Conservation (phyloP, 2,888 invertebrate genomes). For the Synanthedon andrenaeformis region DNA sequence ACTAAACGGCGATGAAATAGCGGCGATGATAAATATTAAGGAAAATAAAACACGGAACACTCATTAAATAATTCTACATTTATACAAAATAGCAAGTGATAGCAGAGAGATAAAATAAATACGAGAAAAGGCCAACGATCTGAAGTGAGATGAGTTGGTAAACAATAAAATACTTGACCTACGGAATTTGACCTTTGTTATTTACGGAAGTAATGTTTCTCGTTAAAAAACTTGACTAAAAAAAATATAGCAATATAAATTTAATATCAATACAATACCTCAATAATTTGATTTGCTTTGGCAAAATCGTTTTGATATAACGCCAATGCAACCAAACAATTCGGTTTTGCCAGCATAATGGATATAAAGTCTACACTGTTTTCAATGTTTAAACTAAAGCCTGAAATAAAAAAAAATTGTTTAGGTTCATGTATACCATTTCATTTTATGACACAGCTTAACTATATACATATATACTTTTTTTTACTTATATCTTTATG, state of each 20-base stretch:
- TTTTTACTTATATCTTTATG: no score
- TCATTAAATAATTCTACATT: conserved; percentile 9
- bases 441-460: neutral
- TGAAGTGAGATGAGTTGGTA: no score
- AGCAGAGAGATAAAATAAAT: conserved; percentile 1
- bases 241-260: no score
- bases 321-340: conserved; percentile 80
- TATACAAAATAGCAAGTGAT: conserved; percentile 8
- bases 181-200: neutral
- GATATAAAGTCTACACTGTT: conserved; percentile 66
- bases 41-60: no score
- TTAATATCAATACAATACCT: conserved; percentile 62
- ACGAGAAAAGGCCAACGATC: no score
- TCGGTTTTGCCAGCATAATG: conserved; percentile 81
- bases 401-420: conserved; percentile 21
- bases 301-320: conserved; percentile 79
- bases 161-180: no score
- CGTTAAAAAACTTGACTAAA: no score
- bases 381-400: conserved; percentile 29
- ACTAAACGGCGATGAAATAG: no score
- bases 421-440: neutral
- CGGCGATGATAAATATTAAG: no score
- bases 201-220: no score
- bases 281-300: conserved; percentile 82
- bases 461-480: no score